Evolutionary conservation across 2,797 vertebrate genomes (phyloP).

Genomic region (Sebastes steindachneri): DNA sequence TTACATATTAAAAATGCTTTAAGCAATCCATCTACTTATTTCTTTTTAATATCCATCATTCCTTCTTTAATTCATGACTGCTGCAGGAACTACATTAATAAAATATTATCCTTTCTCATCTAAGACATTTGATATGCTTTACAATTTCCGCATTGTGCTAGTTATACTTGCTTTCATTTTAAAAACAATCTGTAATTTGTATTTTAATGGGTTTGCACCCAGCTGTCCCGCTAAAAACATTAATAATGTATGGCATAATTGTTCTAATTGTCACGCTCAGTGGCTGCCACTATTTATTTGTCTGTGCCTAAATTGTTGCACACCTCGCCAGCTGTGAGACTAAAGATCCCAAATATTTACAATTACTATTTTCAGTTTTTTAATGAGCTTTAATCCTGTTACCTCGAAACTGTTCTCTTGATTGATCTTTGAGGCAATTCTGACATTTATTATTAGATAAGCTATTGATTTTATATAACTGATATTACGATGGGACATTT

Average conservation of each 20-base stretch:
- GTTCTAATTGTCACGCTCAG: conserved; percentile 1
- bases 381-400: not conserved
- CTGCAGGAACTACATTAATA: not conserved
- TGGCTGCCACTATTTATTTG: not conserved
- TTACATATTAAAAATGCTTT: not conserved
- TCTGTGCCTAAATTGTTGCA: conserved; percentile 1
- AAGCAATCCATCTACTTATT: not conserved
- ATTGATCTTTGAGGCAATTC: not conserved
- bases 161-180: not conserved
- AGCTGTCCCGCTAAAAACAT: conserved; percentile 21
- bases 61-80: not conserved
- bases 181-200: not conserved
- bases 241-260: conserved; percentile 14
- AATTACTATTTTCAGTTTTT: not conserved
- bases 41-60: not conserved
- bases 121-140: not conserved
- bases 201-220: not conserved
- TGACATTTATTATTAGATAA: not conserved
- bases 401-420: not conserved
- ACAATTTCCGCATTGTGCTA: not conserved
- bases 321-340: conserved; percentile 18
- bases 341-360: conserved; percentile 2
- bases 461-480: not conserved
- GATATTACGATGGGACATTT: not conserved
- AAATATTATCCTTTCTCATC: not conserved